phyloP scores from a whole-genome alignment of 1,140 invertebrate genomes.

The Rhynchophorus ferrugineus region DNA sequence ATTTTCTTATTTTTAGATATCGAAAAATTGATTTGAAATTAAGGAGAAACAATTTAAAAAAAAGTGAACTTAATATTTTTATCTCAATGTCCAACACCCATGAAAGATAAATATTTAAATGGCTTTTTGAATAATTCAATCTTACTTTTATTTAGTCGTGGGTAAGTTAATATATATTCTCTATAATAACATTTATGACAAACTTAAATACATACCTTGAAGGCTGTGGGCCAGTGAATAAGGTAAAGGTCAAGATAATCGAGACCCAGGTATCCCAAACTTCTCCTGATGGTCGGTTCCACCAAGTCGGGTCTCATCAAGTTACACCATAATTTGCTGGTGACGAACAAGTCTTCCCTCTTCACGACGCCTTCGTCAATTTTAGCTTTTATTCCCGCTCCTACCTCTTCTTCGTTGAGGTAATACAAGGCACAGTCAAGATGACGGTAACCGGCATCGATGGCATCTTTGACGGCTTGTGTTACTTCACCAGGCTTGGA shows the following conservation, averaged over 20 bases:
- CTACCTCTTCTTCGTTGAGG: conserved; percentile 77
- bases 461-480: conserved; percentile 66
- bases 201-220: no score
- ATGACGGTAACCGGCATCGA: conserved; percentile 63
- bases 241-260: conserved; percentile 72
- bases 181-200: no score
- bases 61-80: no score
- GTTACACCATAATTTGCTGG: conserved; percentile 64
- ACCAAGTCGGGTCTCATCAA: conserved; percentile 55
- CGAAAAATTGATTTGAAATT: no score
- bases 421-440: conserved; percentile 64
- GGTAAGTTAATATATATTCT: no score
- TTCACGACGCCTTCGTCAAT: conserved; percentile 62
- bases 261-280: conserved; percentile 55
- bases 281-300: conserved; percentile 50
- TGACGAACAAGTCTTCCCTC: conserved; percentile 56
- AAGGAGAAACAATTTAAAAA: no score
- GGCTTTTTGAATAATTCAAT: no score
- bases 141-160: no score
- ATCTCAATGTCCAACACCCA: no score
- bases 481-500: conserved; percentile 63
- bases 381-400: conserved; percentile 62
- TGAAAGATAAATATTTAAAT: no score
- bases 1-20: no score
- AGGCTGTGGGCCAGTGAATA: conserved; percentile 68